A percentile compares a stretch with the other conserved stretches of the same genome.
phyloP scores from a whole-genome alignment of 2,888 invertebrate species.

The Epinotia brunnichana region DNA sequence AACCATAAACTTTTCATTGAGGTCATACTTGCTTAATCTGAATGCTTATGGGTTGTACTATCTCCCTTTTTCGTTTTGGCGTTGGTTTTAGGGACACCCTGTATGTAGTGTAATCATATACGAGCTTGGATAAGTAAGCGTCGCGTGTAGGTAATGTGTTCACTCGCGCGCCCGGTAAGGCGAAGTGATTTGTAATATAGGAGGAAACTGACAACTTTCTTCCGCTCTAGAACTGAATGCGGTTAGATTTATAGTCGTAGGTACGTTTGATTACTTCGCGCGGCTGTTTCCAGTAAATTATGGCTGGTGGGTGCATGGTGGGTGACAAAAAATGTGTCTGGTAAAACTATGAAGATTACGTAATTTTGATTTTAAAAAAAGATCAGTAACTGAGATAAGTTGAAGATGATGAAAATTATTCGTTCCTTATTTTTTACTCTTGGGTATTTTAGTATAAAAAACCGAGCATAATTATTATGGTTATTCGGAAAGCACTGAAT shows the following conservation, averaged over 20 bases:
- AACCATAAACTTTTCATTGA: too few relatives aligned
- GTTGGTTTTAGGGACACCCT: too few relatives aligned
- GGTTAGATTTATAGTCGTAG: constrained; percentile 25
- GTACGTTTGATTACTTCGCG: constrained; percentile 12
- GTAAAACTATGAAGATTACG: neutral
- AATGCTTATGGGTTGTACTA: too few relatives aligned
- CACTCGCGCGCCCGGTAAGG: constrained; percentile 8
- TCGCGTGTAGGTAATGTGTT: neutral
- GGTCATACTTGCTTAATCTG: too few relatives aligned
- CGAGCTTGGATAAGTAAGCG: constrained; percentile 4
- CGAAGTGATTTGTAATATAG: constrained; percentile 27
- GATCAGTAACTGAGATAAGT: neutral
- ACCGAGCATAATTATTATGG: neutral
- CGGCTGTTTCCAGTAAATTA: constrained; percentile 7
- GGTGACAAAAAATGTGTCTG: neutral
- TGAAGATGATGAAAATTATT: neutral
- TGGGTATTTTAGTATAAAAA: neutral
- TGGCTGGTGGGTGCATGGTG: neutral
- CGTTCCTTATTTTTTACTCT: neutral
- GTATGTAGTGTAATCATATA: neutral
- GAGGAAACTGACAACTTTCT: constrained; percentile 38
- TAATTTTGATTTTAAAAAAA: neutral
- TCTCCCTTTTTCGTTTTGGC: too few relatives aligned
- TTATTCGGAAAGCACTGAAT: neutral
- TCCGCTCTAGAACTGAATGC: constrained; percentile 31